phyloP scores from a whole-genome alignment of 1,140 invertebrate genomes.

The Drosophila nasuta region DNA sequence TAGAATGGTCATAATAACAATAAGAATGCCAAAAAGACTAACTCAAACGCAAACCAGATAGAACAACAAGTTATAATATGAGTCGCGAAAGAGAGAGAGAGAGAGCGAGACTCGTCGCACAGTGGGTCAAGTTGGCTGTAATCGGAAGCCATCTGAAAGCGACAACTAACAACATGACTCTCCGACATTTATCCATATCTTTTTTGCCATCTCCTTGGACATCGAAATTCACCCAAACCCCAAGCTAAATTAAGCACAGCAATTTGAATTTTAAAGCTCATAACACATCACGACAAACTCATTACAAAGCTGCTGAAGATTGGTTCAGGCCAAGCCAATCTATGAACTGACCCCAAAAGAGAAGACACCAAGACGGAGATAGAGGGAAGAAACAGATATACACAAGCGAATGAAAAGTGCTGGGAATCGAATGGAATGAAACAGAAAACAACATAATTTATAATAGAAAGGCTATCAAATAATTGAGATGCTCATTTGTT shows the following conservation, averaged over 20 bases:
- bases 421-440: constrained; percentile 31
- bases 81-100: not conserved
- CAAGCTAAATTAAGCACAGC: constrained; percentile 36
- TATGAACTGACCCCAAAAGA: constrained; percentile 64
- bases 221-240: constrained; percentile 15
- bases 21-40: constrained; percentile 28
- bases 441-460: constrained; percentile 9
- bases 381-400: constrained; percentile 42
- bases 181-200: constrained; percentile 33
- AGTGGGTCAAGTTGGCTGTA: constrained; percentile 45
- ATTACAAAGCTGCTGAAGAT: constrained; percentile 59
- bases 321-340: constrained; percentile 1
- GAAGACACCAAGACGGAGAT: constrained; percentile 29
- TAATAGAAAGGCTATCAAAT: constrained; percentile 2
- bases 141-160: constrained; percentile 30
- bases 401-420: constrained; percentile 31
- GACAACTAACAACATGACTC: constrained; percentile 38
- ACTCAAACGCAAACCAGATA: constrained; percentile 33
- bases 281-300: constrained; percentile 76
- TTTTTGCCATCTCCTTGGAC: constrained; percentile 8
- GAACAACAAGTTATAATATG: constrained; percentile 30
- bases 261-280: constrained; percentile 68
- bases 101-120: constrained; percentile 18
- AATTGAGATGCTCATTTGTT: constrained; percentile 6
- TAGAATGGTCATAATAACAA: constrained; percentile 48